These are phyloP conservation scores for Achatina immaculata DNA, from an alignment of 1,140 invertebrate species.

Conservation along the genomic window DNA sequence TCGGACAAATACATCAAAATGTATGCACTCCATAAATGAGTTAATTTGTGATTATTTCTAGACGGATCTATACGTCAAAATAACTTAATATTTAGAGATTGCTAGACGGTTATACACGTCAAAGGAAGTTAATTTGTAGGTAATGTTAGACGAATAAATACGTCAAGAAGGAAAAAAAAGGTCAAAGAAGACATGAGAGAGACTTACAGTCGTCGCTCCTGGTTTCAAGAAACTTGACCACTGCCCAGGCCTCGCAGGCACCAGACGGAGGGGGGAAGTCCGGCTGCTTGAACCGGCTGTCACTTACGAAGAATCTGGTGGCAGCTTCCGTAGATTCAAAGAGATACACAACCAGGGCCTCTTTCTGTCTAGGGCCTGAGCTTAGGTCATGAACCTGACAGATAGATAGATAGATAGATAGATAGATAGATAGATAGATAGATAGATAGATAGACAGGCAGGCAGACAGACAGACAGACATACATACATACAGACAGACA, in stretches of 20 bases:
- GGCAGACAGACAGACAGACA: too few species aligned
- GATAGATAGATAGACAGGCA: neutral
- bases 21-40: too few species aligned
- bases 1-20: too few species aligned
- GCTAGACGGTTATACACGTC: too few species aligned
- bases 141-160: neutral
- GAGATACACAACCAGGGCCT: constrained; percentile 43
- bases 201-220: constrained; percentile 36
- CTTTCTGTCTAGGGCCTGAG: constrained; percentile 26
- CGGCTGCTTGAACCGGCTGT: constrained; percentile 45
- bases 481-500: neutral
- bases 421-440: neutral
- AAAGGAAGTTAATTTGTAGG: too few species aligned
- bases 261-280: constrained; percentile 48
- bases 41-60: too few species aligned
- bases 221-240: constrained; percentile 40
- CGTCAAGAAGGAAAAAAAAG: neutral
- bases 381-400: constrained; percentile 36
- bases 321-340: constrained; percentile 41
- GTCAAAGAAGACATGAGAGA: neutral
- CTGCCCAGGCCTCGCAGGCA: constrained; percentile 45
- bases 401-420: neutral
- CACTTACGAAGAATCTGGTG: constrained; percentile 44
- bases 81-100: too few species aligned
- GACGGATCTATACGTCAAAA: too few species aligned